Base-by-base conservation (phyloP, 35 echinoderm and acorn worm genomes). In the Ophiothrix spiculata region DNA sequence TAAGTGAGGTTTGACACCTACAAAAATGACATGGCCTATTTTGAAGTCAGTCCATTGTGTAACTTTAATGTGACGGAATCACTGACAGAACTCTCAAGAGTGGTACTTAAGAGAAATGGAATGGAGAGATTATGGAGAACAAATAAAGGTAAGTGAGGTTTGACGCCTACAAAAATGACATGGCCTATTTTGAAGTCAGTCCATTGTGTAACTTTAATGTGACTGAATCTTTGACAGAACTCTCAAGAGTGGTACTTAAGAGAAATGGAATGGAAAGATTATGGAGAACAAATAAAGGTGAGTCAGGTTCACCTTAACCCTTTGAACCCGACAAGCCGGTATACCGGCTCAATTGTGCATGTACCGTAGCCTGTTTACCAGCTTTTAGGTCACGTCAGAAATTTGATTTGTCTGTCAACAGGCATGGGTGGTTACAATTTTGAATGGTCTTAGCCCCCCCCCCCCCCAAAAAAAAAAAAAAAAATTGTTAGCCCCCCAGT, bases 141-240 rank as follows among this genome's bases (percentile, higher is more conserved):
- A 89, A 94, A 86, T 56, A 99, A 92, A 94, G 96, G 92, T 97
- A 63, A 77, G 84, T n/a, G n/a, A n/a, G n/a, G n/a, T n/a, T n/a
- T n/a, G n/a, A n/a, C n/a, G n/a, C n/a, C n/a, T 10, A 88, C 39
- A 88, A 93, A 75, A 94, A 99, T 60, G 96, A 94, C 78, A 99
- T 99, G 96, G 96, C 78, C 0, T 99, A 94, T 83, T 94, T 99
- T 83, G 96, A 99, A 74, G 96, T 99, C 40, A 99, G 96, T 40
- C 85, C 89, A 13, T 63, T 99, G 37, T 99, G 92, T 75, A 87
- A 99, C 40, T 94, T 94, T 75, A 94, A 94, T 54, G 92, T 99
- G 28, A 88, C 89, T 25, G 95, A 98, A 88, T 98, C 95, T 14
- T 69, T 98, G 81, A 98, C 95, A 34, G 92, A 94, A 56, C 76